Evolutionary conservation across 2,113 vertebrate species (phyloP).

Genomic region (Atrichornis clamosus): DNA sequence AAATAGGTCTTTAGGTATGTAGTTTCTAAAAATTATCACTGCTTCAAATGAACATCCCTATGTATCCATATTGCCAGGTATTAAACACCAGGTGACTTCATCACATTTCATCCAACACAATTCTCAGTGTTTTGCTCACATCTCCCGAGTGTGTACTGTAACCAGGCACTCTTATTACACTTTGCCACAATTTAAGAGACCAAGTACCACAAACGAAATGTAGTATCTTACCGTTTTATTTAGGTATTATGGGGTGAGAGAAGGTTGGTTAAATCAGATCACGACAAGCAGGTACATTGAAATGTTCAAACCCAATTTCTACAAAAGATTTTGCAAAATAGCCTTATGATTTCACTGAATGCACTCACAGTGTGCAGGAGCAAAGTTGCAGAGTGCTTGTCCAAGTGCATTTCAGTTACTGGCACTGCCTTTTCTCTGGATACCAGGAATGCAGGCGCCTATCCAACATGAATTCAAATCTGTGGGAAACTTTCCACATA

Average conservation of each 20-base stretch:
- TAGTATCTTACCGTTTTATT: background rate
- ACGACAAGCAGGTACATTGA: background rate
- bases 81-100: background rate
- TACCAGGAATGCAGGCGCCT: background rate
- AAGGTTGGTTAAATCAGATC: background rate
- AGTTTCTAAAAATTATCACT: background rate
- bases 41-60: background rate
- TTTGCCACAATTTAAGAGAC: background rate
- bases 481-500: background rate
- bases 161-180: background rate
- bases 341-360: background rate
- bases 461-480: background rate
- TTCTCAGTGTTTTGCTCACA: background rate
- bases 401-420: background rate
- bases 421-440: background rate
- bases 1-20: background rate
- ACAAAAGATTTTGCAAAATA: background rate
- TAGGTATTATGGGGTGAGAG: background rate
- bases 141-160: rapidly evolving
- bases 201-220: background rate
- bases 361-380: background rate
- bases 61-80: background rate
- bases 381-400: background rate
- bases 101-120: background rate
- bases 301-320: background rate